Base-by-base conservation (phyloP, 1,140 invertebrate genomes). In the Maconellicoccus hirsutus region DNA sequence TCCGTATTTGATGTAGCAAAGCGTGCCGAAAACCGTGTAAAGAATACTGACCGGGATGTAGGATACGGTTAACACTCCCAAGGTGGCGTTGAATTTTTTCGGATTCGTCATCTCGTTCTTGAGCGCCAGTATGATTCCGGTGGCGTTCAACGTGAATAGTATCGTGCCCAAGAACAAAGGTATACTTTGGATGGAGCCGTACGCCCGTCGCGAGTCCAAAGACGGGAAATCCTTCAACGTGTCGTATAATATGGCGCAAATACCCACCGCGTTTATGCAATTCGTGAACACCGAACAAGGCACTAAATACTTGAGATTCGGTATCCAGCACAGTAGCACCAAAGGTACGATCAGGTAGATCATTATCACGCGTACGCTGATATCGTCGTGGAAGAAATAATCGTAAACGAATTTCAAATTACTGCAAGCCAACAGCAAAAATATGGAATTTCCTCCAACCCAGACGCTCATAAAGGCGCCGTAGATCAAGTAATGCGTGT, bases 211-310 rank as follows among this genome's bases (percentile, higher is more conserved):
- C n/a, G 79, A 79, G 25, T 78, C 78, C 0, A 84, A 74, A 0
- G 81, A 76, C 0, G 83, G 83, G 1, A 85, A 73, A 69, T 87
- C 84, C 72, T 83, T 79, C 74, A 89, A 84, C 72, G 90, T 80
- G 76, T 87, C 89, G 78, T 87, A 88, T 29, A 88, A 82, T 25
- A 88, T 86, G 70, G 89, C 84, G 1, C 80, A 82, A 69, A 91
- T 84, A 27, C 85, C 85, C 59, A 82, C 78, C 14, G 85, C 81
- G 4, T 86, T 86, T 2, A 86, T 79, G 0, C 82, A 78, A 74
- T 92, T 92, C 8, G 90, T 91, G 6, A 90, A 76, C 1, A 85
- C 83, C 1, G 89, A 90, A 77, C 91, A 87, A 0, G 88, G 86
- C 1, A 89, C 85, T 73, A 93, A 77, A 71, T 85, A 81, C 77